A percentile compares a stretch with the other conserved stretches of the same genome.
Evolutionary conservation across 2,113 vertebrate species (phyloP).

Genomic region (Mus pahari): DNA sequence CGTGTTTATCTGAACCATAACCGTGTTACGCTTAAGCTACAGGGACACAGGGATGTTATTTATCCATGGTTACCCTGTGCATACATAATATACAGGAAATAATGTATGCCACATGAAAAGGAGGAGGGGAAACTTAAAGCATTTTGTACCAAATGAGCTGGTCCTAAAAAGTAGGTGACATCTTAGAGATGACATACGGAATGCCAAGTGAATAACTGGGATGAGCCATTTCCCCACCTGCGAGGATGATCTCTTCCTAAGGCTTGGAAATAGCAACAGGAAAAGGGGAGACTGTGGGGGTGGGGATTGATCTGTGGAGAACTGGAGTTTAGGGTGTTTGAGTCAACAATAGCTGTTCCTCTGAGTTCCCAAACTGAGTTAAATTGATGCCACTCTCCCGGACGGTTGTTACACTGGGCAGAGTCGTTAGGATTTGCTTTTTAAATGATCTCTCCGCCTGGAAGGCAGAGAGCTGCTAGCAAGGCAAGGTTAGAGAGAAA

Average conservation of each 20-base stretch:
- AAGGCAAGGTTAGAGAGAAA: constrained; percentile 98
- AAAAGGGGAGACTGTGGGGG: not conserved
- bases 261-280: not conserved
- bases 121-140: not conserved
- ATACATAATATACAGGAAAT: constrained; percentile 60
- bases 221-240: constrained; percentile 52
- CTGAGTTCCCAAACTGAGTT: constrained; percentile 88
- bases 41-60: constrained; percentile 65
- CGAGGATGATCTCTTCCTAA: constrained; percentile 61
- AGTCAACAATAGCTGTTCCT: constrained; percentile 84
- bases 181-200: not conserved
- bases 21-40: constrained; percentile 77
- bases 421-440: constrained; percentile 97
- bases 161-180: constrained; percentile 37
- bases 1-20: constrained; percentile 81
- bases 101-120: not conserved
- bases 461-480: constrained; percentile 92
- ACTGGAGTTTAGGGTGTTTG: constrained; percentile 81
- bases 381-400: constrained; percentile 91
- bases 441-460: constrained; percentile 96
- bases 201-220: constrained; percentile 39
- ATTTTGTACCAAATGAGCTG: constrained; percentile 64
- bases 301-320: not conserved
- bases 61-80: constrained; percentile 65
- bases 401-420: constrained; percentile 92